Percentiles rank a stretch among this genome's conserved stretches.
Conservation (phyloP, 2,797 vertebrate species). For the Coranthus polyacanthus region DNA sequence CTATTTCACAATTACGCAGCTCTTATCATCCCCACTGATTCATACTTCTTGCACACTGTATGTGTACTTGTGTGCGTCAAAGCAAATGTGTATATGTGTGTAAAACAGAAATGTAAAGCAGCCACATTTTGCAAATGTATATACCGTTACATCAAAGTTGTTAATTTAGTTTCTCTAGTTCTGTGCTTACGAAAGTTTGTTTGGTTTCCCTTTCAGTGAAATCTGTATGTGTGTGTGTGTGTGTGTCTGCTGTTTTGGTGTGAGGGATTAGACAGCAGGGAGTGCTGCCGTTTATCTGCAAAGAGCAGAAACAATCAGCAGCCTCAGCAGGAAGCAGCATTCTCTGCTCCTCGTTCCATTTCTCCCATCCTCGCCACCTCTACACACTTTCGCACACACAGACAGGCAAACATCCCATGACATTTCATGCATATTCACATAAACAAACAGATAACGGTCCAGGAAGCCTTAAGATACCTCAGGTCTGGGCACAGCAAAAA, state of each 20-base stretch:
- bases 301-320: constrained; percentile 79
- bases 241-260: constrained; percentile 48
- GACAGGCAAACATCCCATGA: constrained; percentile 36
- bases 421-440: constrained; percentile 62
- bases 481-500: constrained; percentile 20
- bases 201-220: constrained; percentile 19
- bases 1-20: constrained; percentile 38
- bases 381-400: neutral
- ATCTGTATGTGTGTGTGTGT: constrained; percentile 17
- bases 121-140: neutral
- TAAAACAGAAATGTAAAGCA: neutral
- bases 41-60: constrained; percentile 11
- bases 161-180: constrained; percentile 1
- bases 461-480: constrained; percentile 54
- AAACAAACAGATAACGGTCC: constrained; percentile 56
- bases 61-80: too few relatives aligned
- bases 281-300: constrained; percentile 74
- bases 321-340: constrained; percentile 67
- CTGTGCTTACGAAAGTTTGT: constrained; percentile 26
- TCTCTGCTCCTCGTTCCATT: constrained; percentile 56
- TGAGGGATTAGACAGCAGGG: constrained; percentile 75
- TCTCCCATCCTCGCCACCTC: constrained; percentile 31
- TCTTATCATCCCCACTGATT: constrained; percentile 33
- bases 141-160: neutral
- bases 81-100: neutral